These are phyloP conservation scores for Thomomys bottae DNA, from an alignment of 2,113 vertebrate genomes.

Conservation along the genomic window DNA sequence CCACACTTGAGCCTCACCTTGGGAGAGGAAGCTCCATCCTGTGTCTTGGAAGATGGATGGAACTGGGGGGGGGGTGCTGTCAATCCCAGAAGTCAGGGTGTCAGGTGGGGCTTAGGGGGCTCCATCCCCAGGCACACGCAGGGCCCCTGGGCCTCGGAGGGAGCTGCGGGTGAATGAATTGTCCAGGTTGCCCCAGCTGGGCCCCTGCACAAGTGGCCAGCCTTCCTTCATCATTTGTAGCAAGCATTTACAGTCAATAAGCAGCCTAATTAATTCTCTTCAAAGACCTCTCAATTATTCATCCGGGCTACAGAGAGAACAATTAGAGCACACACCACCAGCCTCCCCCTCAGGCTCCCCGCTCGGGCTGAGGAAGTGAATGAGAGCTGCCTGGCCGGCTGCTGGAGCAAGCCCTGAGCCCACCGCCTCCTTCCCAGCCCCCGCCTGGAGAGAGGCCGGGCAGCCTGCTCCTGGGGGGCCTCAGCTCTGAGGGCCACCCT, in stretches of 20 bases:
- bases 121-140: neutral
- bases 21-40: neutral
- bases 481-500: neutral
- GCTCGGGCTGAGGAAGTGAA: neutral
- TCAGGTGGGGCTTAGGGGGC: neutral
- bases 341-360: neutral
- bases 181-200: neutral
- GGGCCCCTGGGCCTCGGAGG: neutral
- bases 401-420: neutral
- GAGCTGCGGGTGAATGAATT: neutral
- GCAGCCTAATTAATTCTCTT: slow-evolving; percentile 88
- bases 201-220: slow-evolving; percentile 45
- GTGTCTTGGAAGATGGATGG: slow-evolving; percentile 14
- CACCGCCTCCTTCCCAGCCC: no score
- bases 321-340: slow-evolving; percentile 78
- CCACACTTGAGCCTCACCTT: fast-evolving
- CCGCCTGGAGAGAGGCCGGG: neutral
- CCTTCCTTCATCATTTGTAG: slow-evolving; percentile 82
- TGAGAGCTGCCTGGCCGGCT: neutral
- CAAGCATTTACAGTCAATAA: slow-evolving; percentile 88
- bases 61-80: neutral
- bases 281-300: slow-evolving; percentile 91
- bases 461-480: neutral
- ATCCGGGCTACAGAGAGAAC: slow-evolving; percentile 85
- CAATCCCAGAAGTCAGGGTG: neutral